phyloP scores from a whole-genome alignment of 1,140 invertebrate species.

The Drosophila mayri region DNA sequence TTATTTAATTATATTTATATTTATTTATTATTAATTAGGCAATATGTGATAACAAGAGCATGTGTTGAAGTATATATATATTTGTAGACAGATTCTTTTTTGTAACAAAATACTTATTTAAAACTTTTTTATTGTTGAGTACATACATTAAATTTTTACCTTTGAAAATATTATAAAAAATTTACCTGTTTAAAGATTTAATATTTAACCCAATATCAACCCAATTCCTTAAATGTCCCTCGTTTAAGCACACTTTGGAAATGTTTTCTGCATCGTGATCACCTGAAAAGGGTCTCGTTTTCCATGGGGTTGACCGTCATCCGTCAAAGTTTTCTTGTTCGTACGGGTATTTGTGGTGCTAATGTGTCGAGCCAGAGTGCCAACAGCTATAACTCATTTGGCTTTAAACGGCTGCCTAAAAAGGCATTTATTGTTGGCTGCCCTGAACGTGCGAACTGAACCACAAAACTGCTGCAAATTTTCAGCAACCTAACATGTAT shows the following conservation, averaged over 20 bases:
- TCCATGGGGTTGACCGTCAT: conserved; percentile 49
- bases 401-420: conserved; percentile 73
- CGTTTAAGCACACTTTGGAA: background rate
- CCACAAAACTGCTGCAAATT: conserved; percentile 70
- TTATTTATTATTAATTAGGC: too few species aligned
- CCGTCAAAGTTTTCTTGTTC: conserved; percentile 64
- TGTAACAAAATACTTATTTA: too few species aligned
- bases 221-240: background rate
- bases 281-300: conserved; percentile 47
- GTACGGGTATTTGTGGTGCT: conserved; percentile 49
- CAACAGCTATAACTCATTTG: conserved; percentile 79
- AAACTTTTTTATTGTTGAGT: too few species aligned
- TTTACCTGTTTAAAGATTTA: background rate
- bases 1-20: too few species aligned
- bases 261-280: conserved; percentile 43
- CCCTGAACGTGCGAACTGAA: conserved; percentile 68
- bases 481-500: conserved; percentile 42
- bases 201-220: background rate
- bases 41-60: too few species aligned
- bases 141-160: too few species aligned
- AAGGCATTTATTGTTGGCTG: conserved; percentile 71
- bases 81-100: too few species aligned
- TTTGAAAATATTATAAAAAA: background rate
- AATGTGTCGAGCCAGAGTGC: conserved; percentile 78
- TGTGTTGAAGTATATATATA: too few species aligned